Evolutionary conservation across 1,140 invertebrate genomes (phyloP), one percentile per base, ranked within the genome.

Genomic region (Euura saliciscinereae): DNA sequence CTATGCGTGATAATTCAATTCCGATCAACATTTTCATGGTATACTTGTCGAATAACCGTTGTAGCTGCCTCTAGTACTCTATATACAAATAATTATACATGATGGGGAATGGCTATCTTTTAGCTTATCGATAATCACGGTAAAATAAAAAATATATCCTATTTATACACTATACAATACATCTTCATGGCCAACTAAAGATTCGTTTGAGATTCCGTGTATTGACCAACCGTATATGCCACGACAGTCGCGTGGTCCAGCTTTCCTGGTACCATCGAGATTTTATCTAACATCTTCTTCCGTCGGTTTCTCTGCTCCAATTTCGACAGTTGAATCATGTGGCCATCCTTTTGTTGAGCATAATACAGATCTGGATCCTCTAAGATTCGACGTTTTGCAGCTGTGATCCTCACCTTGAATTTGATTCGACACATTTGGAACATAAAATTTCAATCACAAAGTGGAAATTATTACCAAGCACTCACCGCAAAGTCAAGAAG

Each of bases 211-310:
- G 70, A 65, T 28, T 72, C 74, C 74, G 74, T 69, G 46, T 79
- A 71, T n/a, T 77, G 77, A 70, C 92, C 93, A 42, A 96, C 93
- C 77, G 92, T 92, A 79, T 93, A 96, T 0, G 95, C 95, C 65
- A 96, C 93, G 28, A 96, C 91, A 6, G 94, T 94, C 28, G 96
- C 96, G 85, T 98, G 96, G 86, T 98, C 97, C 71, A 98, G 86
- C 85, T 98, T 98, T n/a, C 97, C 96, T 2, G 96, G 96, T 74
- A 97, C 92, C 81, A 91, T 86, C 70, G 91, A 90, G 77, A 91
- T 90, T 88, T 90, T 95, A 81, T 94, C 93, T 77, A 94, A 87
- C 70, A 94, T 91, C 75, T 91, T 90, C 78, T 93, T 91, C 44
- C 94, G 86, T 74, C 93, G 88, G 65, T 89, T 86, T 70, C 93